Percentiles rank a stretch among this genome's conserved stretches.
Conservation (phyloP, 2,113 vertebrate species). For the Clarias batrachus region DNA sequence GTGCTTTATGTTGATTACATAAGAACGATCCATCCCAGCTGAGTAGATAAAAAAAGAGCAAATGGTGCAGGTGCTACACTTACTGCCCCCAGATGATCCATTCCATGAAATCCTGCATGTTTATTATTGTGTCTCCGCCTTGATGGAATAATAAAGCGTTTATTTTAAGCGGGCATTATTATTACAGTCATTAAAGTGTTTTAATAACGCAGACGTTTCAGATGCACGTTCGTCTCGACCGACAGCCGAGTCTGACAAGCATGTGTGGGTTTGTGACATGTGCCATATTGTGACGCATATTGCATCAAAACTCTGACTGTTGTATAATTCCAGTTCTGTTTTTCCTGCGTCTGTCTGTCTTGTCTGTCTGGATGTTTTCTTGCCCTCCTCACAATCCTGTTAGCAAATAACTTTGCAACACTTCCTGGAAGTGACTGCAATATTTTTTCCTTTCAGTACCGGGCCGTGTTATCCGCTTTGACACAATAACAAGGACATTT, state of each 20-base stretch:
- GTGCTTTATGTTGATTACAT: background rate
- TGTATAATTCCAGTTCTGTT: background rate
- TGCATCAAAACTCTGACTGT: background rate
- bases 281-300: background rate
- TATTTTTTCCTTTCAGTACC: background rate
- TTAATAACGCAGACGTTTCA: background rate
- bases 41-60: background rate
- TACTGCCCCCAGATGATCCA: slow-evolving; percentile 9
- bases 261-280: slow-evolving; percentile 29
- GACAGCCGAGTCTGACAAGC: background rate
- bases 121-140: slow-evolving; percentile 9
- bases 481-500: slow-evolving; percentile 33
- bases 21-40: background rate
- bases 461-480: slow-evolving; percentile 22
- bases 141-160: slow-evolving; percentile 38
- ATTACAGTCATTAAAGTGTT: slow-evolving; percentile 36
- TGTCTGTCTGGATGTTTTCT: background rate
- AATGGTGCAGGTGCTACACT: background rate
- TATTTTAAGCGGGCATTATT: background rate
- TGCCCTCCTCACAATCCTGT: background rate
- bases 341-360: background rate
- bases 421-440: slow-evolving; percentile 19
- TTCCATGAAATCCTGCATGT: background rate
- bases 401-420: background rate
- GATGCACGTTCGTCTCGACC: background rate